Evolutionary conservation across 2,113 vertebrate genomes (phyloP), one percentile per base, ranked within the genome.

Genomic region (Drymodes brunneopygia): DNA sequence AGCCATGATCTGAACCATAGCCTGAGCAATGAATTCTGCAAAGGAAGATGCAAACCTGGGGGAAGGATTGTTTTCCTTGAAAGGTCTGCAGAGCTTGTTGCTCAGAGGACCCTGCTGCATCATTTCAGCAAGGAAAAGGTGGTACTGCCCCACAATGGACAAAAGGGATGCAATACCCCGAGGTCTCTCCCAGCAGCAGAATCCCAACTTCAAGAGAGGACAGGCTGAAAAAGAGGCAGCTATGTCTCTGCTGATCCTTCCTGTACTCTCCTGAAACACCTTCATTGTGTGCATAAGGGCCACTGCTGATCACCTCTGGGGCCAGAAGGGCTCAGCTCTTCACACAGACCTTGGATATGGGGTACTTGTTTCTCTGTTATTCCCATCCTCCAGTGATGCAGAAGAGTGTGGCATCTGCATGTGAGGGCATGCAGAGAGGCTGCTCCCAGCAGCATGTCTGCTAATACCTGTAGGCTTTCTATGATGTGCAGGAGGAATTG

Each of bases 111-210:
- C 69, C 74, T 0, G 0, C 70, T 35, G 69, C 69, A 8, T 81
- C 3, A 6, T 38, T 71, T 40, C 61, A 64, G 65, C 53, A 86
- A 94, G 69, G 51, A 40, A 93, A 93, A 93, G 92, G 72, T 27
- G 10, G 92, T 94, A 92, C 93, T 96, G 92, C 93, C 95, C 88
- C 95, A 75, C 93, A 81, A 94, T 79, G 90, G 93, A 90, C 92
- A 74, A 81, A 94, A 80, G 31, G 60, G 67, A 69, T 78, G 74
- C 5, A 2, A 8, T 83, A 67, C 19, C 44, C n/a, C 0, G 0
- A 90, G 45, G n/a, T 42, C 57, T 77, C 42, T 54, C 70, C 25
- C 65, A 51, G 84, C 44, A 44, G 53, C 80, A 53, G 53, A 56
- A 58, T 81, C 44, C 35, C 6, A 11, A 7, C n/a, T 65, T 71